Evolutionary conservation across 23 tunicate species (phyloP), one percentile per base, ranked within the genome.

Genomic region (Phallusia fumigata): DNA sequence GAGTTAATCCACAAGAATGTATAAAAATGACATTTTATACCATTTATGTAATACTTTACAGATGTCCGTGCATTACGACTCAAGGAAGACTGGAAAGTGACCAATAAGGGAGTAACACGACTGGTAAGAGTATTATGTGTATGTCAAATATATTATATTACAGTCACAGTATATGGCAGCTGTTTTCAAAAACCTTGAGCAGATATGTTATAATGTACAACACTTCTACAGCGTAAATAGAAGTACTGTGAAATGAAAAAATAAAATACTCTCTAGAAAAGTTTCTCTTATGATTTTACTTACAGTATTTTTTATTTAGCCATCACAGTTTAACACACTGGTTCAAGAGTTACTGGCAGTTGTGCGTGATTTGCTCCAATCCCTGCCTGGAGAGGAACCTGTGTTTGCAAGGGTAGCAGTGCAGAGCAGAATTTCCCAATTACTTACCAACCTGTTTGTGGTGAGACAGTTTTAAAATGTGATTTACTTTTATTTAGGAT

Each of bases 351-450:
- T 94, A 65, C 16, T 89, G 10, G 53, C 88, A 3, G 81, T 91
- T 34, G 80, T 90, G 28, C 74, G 85, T 21, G 94, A 94, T 1
- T 81, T 88, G 5, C 80, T 89, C 0, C 84, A 82, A 31, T 94
- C 98, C 31, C 85, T 84, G 21, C 53, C 89, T 16, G 86, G 87
- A 32, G 98, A 94, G 76, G 90, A 86, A 34, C 81, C 83, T 19
- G 82, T 94, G 36, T 94, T 94, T 79, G 88, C 88, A 0, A 69
- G 94, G 6, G 86, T 80, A 18, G 90, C 88, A 12, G 90, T 89
- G 75, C 93, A 94, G 45, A 79, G 64, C 58, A 85, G 84, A 74
- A 80, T 94, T 11, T 32, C 84, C 32, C 86, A 94, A 76, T 79
- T 88, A 28, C 65, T 88, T 24, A 86, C 86, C 0, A 53, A 32